Base-by-base conservation (phyloP, 1,140 invertebrate genomes). In the Oscheius sp. region DNA sequence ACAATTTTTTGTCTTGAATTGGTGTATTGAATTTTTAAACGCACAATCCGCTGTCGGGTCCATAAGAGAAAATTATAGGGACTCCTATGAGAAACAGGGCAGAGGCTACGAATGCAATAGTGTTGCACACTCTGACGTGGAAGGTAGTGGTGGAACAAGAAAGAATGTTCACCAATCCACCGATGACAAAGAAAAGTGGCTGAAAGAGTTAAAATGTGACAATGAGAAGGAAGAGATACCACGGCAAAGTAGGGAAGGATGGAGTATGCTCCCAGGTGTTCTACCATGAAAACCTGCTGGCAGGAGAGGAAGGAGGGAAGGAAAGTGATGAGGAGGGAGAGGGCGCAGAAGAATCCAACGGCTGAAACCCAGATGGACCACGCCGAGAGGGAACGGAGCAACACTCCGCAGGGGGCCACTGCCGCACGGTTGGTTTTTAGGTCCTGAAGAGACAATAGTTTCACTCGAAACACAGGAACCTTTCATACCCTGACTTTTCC, bases 291-390 rank as follows among this genome's bases (percentile, higher is more conserved):
- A 29, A 71, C 46, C 58, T 71, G 32, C 1, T 59, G 69, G 15
- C 52, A 71, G 2, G 69, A 18, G 20, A 75, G 61, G 34, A 71
- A 63, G 0, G 68, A 63, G 13, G 73, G 73, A 3, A 63, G 31
- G 36, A 55, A 75, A 10, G 46, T 62, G 1, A 58, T 4, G 20
- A 75, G 0, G 32, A 75, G 61, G 28, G 31, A 36, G 13, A 46
- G 49, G 2, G 52, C 68, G 0, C 34, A 46, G 45, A 75, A 75
- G 35, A 58, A 45, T 18, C 67, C 67, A 36, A 75, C 49, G 0
- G 73, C 73, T 4, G 73, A 34, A 18, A 52, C n/a, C 73, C 73
- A 75, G 45, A 75, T 70, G 67, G 59, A 62, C 73, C 73, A 75
- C 2, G 73, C 68, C 31, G 73, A 75, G 4, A 70, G 61, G 26